phyloP scores from a whole-genome alignment of 2,113 vertebrate species.

The Callocephalon fimbriatum region DNA sequence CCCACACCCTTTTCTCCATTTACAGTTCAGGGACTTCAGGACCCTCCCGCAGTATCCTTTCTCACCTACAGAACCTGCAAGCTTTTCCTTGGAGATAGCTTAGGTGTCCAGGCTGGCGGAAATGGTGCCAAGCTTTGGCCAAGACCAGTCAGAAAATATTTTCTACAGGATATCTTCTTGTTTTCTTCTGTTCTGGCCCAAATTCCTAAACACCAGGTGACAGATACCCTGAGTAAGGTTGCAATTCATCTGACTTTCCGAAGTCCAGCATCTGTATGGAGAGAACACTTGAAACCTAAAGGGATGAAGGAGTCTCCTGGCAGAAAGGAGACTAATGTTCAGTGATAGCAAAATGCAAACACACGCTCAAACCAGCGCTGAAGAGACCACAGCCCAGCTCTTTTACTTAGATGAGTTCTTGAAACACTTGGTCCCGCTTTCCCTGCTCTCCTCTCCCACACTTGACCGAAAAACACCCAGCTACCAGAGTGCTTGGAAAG shows the following conservation, averaged over 20 bases:
- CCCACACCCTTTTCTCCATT: background rate
- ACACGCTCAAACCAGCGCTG: accelerated
- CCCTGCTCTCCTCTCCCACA: background rate
- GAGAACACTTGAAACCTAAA: background rate
- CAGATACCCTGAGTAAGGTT: background rate
- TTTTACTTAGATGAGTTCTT: background rate
- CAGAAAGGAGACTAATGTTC: background rate
- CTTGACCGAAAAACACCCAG: background rate
- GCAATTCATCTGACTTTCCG: background rate
- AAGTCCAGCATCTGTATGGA: background rate
- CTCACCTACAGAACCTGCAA: background rate
- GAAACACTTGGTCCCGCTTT: background rate
- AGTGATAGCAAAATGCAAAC: background rate
- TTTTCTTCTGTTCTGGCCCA: background rate
- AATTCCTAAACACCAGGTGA: background rate
- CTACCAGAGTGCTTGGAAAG: background rate
- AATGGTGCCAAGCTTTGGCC: background rate
- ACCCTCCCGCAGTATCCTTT: background rate
- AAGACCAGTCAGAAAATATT: background rate
- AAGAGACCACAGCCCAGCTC: background rate
- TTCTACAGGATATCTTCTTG: background rate
- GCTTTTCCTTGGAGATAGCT: background rate
- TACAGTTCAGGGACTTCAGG: background rate
- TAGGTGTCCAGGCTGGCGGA: background rate
- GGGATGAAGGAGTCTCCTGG: background rate